These are phyloP conservation scores for Myotis yumanensis DNA, from an alignment of 2,113 vertebrate species.

Conservation along the genomic window DNA sequence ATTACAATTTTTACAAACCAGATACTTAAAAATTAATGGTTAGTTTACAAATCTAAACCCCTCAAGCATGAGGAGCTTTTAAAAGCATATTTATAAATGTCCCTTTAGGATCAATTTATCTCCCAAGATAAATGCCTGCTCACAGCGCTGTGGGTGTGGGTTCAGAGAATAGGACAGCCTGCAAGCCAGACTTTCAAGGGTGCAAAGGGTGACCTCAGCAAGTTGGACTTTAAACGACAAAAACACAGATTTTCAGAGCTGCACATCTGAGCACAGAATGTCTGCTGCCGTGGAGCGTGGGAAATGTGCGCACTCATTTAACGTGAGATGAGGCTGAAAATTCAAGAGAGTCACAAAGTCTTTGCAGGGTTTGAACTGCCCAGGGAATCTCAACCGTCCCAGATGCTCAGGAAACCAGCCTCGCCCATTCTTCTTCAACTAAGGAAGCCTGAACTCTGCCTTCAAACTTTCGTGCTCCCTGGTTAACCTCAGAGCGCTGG, in stretches of 20 bases:
- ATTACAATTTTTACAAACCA: background rate
- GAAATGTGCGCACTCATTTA: background rate
- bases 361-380: background rate
- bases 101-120: background rate
- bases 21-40: slow-evolving; percentile 27
- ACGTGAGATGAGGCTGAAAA: background rate
- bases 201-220: background rate
- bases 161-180: background rate
- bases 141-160: background rate
- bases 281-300: background rate
- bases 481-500: background rate
- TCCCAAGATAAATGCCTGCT: background rate
- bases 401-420: background rate
- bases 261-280: background rate
- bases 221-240: background rate
- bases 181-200: background rate
- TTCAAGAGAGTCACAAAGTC: background rate
- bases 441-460: background rate
- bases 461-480: background rate
- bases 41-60: background rate
- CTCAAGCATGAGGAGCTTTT: background rate
- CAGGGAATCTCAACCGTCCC: background rate
- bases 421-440: background rate
- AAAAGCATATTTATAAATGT: background rate
- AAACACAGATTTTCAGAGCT: background rate